A percentile compares a stretch with the other conserved stretches of the same genome.
phyloP scores from a whole-genome alignment of 1,140 invertebrate species.

The Drosophila trapezifrons region DNA sequence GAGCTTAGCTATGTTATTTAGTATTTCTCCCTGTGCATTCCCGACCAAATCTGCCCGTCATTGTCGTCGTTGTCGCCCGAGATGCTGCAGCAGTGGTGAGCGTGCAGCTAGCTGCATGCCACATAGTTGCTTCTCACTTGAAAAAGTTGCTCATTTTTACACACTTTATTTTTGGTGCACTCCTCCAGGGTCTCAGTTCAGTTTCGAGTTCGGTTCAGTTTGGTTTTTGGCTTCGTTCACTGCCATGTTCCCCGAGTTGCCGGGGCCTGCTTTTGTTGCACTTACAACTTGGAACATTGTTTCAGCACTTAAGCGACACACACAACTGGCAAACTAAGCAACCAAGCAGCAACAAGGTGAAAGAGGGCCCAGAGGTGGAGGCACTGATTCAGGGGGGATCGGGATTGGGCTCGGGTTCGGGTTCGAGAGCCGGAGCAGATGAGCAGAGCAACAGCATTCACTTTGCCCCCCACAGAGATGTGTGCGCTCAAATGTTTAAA shows the following conservation, averaged over 20 bases:
- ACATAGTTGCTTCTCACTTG: slow-evolving; percentile 81
- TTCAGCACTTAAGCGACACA: slow-evolving; percentile 82
- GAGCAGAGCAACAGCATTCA: slow-evolving; percentile 51
- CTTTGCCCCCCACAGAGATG: slow-evolving; percentile 68
- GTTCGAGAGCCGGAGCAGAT: slow-evolving; percentile 30
- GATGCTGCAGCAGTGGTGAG: slow-evolving; percentile 22
- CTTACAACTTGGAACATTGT: slow-evolving; percentile 82
- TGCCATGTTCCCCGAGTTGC: slow-evolving; percentile 46
- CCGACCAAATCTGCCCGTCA: slow-evolving; percentile 56
- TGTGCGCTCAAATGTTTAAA: slow-evolving; percentile 74
- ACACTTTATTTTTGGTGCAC: slow-evolving; percentile 81
- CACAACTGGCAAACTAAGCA: slow-evolving; percentile 56
- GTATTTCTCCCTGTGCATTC: slow-evolving; percentile 1
- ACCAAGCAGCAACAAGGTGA: slow-evolving; percentile 33
- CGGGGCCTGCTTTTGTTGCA: slow-evolving; percentile 60
- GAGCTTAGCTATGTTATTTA: no score
- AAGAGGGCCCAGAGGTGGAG: slow-evolving; percentile 21
- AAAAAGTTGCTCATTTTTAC: slow-evolving; percentile 82
- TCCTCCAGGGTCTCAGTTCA: slow-evolving; percentile 29
- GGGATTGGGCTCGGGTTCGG: slow-evolving; percentile 11
- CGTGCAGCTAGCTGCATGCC: slow-evolving; percentile 46
- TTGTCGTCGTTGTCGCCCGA: slow-evolving; percentile 48
- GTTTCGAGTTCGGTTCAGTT: slow-evolving; percentile 22
- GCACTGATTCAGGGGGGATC: slow-evolving; percentile 15
- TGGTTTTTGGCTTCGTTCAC: slow-evolving; percentile 41